Evolutionary conservation across 2,797 vertebrate species (phyloP), one percentile per base, ranked within the genome.

Genomic region (Manis pentadactyla): DNA sequence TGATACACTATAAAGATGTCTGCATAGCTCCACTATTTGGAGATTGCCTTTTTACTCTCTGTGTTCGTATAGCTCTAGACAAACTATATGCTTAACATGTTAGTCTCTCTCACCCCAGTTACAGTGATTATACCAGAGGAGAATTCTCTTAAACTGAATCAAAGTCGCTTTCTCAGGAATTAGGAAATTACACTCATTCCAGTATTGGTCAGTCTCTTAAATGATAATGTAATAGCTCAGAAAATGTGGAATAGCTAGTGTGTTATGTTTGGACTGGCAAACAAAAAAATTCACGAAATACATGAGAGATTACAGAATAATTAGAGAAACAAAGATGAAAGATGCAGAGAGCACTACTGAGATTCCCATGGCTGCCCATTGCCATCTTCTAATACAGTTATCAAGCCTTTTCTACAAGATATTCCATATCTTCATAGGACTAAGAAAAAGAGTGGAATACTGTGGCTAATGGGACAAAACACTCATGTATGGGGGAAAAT

Each of bases 311-410:
- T 85, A 53, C 31, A 92, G 46, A 77, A 87, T 42, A 61, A 61
- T 61, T 25, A 79, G 51, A n/a, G 46, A 96, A 53, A 17, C 57
- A 84, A 75, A 85, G 46, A 84, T 66, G 64, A 84, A 90, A 71
- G 66, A 78, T 74, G 31, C 25, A 29, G 18, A 68, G 15, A 39
- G 15, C 7, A 63, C 34, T 53, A 63, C 23, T 63, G 29, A 77
- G 75, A 77, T 69, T 91, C 37, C 57, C n/a, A 13, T 51, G 74
- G 17, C 5, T 90, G 21, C 17, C 46, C 3, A 78, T 85, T 42
- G 18, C 5, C 51, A 46, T 61, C 13, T 88, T 74, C 29, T 68
- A 79, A 31, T 31, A 85, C 29, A 88, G 84, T 87, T 84, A 17
- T 90, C 12, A 87, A 17, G 8, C n/a, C 23, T 31, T 18, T 87